Evolutionary conservation across 1,140 invertebrate genomes (phyloP), one percentile per base, ranked within the genome.

Genomic region (Leguminivora glycinivorella): DNA sequence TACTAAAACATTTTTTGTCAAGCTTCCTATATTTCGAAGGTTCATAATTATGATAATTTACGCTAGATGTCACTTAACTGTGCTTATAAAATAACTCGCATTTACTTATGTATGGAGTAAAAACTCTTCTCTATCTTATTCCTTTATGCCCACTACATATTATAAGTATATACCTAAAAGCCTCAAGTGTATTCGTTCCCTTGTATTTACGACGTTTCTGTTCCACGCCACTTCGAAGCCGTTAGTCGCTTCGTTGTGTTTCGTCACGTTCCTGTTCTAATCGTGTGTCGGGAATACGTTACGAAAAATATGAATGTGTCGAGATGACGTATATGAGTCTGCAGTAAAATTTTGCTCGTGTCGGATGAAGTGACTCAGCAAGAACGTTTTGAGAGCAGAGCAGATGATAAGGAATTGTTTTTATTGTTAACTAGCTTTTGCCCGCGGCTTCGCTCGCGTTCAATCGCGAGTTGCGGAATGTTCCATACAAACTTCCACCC

Each of bases 201-300:
- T 52, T 10, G 19, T 19, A 52, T 9, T 22, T 52, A 52, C 0
- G 47, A 22, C 47, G 47, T 52, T 52, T 22, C 47, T 19, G 47
- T 52, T 9, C 10, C 2, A 19, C 22, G 12, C n/a, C 17, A 52
- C n/a, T 9, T 1, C 2, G 47, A 2, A 22, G 2, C 19, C 58
- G 58, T 63, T 63, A 63, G 58, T 63, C 58, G 58, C 58, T 63
- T 63, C 58, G 58, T 63, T 31, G 26, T 63, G 58, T 63, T 63
- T 63, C 58, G 58, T 63, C 58, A 63, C 58, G 58, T 63, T 17
- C 58, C 58, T 31, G 58, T 60, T 60, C 25, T 60, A 60, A 60
- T 60, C 56, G 25, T n/a, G 25, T 26, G 56, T 26, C 25, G 14
- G 56, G 56, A 29, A 60, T 60, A 10, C 24, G 24, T 60, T 60